Evolutionary conservation across 2,888 invertebrate genomes (phyloP).

Genomic region (Neuroscelio doddi): DNA sequence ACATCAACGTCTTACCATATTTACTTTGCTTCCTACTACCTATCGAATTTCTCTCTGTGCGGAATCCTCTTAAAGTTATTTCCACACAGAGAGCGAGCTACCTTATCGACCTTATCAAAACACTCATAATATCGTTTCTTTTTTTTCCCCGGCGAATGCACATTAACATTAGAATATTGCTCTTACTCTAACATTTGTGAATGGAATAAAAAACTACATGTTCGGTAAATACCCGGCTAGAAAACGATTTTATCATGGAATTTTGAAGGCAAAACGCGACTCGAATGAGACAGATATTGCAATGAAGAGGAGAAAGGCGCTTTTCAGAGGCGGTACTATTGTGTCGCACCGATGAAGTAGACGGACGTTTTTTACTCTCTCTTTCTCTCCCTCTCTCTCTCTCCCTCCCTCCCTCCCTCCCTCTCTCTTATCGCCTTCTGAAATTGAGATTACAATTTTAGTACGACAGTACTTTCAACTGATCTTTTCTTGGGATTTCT

Average conservation of each 20-base stretch:
- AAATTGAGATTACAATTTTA: conserved; percentile 38
- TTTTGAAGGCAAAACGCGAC: conserved; percentile 55
- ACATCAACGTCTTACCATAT: too few species aligned
- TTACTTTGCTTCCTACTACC: too few species aligned
- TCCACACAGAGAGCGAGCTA: too few species aligned
- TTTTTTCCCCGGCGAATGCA: not conserved
- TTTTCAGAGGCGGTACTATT: conserved; percentile 10
- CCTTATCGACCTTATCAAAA: too few species aligned
- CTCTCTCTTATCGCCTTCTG: conserved; percentile 34
- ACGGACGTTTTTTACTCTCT: conserved; percentile 3
- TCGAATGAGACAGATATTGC: conserved; percentile 52
- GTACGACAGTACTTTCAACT: conserved; percentile 32
- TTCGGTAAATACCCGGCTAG: conserved; percentile 53
- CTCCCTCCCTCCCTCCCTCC: conserved; percentile 27
- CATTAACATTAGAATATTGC: conserved; percentile 28
- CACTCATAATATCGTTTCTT: too few species aligned
- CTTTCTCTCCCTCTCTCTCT: conserved; percentile 6
- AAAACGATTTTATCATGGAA: conserved; percentile 57
- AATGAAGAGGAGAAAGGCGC: conserved; percentile 21
- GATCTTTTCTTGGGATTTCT: conserved; percentile 36
- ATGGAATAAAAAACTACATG: conserved; percentile 24
- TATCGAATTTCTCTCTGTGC: too few species aligned
- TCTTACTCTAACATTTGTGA: conserved; percentile 25
- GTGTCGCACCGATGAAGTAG: conserved; percentile 12
- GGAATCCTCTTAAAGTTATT: too few species aligned